Evolutionary conservation across 1,140 invertebrate species (phyloP), one percentile per base, ranked within the genome.

Genomic region (Lepidurus couesii): DNA sequence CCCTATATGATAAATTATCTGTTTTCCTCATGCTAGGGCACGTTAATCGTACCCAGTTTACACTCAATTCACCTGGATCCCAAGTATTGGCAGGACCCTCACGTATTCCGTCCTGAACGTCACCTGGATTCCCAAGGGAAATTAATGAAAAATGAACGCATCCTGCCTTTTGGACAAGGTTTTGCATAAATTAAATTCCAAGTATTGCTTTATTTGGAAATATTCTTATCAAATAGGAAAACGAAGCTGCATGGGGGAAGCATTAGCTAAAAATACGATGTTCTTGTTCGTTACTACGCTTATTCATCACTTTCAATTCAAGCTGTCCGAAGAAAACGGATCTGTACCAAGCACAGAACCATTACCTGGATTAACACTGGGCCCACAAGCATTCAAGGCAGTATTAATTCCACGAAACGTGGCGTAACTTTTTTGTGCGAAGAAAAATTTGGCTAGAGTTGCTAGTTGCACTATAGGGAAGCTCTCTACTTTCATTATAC

Each of bases 41-140:
- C 89, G 3, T 88, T 89, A 1, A 82, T 93, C 8, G 82, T 93
- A 0, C 88, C 91, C 1, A 90, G 90, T 79, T 73, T 90, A 11
- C 87, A 87, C n/a, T 89, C 89, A 21, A 84, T 92, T 21, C 88
- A 90, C 81, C 86, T 87, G 74, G 89, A 92, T 81, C 84, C 87
- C 1, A 80, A 87, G 10, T 82, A 89, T 47, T 95, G 90, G 89
- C 85, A 86, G 0, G 88, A 93, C 77, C 92, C 93, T 0, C 76
- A 79, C 26, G 10, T n/a, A 13, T 79, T 79, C 73, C 73, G 74
- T 24, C 78, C 78, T 16, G 78, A 79, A 79, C 73, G 78, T 26
- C 74, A 75, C 47, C 75, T 79, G 74, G 47, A 79, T 45, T 24
- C 45, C 1, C 43, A 79, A 26, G 73, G 42, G 44, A 75, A 42